Conservation (phyloP, 2,113 vertebrate species). For the Phycodurus eques region DNA sequence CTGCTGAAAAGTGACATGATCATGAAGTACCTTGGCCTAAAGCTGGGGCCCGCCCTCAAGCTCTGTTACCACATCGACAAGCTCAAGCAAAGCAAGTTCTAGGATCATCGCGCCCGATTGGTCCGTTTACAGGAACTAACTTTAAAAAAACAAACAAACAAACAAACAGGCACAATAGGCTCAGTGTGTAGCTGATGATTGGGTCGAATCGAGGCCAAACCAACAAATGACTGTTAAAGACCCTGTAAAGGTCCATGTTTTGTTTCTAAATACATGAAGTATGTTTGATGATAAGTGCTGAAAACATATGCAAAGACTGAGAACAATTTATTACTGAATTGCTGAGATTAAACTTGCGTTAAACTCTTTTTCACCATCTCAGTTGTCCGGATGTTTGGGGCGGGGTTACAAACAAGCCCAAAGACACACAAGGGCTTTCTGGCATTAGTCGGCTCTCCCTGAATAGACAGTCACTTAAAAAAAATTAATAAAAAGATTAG, state of each 20-base stretch:
- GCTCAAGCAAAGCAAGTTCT: constrained; percentile 92
- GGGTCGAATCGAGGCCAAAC: neutral
- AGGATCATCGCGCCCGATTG: constrained; percentile 31
- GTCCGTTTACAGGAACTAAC: neutral
- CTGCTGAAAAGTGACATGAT: constrained; percentile 93
- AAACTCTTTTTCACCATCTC: too few species aligned
- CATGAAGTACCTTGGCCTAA: constrained; percentile 96
- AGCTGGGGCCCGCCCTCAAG: constrained; percentile 91
- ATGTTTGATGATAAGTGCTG: too few species aligned
- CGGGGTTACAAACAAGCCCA: too few species aligned
- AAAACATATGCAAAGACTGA: too few species aligned
- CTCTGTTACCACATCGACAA: constrained; percentile 96
- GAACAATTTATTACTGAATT: too few species aligned
- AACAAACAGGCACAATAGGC: neutral
- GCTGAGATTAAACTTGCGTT: too few species aligned
- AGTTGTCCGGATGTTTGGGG: too few species aligned
- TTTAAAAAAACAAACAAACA: too few species aligned
- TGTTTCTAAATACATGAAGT: neutral
- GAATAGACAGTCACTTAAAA: too few species aligned
- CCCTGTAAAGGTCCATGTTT: neutral
- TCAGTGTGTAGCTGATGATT: neutral
- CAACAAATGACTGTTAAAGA: neutral
- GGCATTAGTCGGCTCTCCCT: too few species aligned
- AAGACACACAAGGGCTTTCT: too few species aligned
- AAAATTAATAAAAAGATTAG: too few species aligned